These are phyloP conservation scores for Tetramorium bicarinatum DNA, from an alignment of 2,888 invertebrate genomes.

Conservation along the genomic window DNA sequence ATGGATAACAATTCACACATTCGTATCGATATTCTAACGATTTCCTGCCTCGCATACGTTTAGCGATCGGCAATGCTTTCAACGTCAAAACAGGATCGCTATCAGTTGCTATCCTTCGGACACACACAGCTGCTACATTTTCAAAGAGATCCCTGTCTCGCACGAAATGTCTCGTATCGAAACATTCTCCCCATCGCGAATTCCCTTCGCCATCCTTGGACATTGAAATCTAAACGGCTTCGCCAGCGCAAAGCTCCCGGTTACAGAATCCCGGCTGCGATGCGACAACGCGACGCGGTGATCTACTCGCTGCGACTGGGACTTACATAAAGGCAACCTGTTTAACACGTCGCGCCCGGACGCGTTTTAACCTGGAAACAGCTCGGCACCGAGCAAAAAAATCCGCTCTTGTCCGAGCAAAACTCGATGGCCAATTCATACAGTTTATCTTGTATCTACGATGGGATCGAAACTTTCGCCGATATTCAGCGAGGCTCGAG, in stretches of 20 bases:
- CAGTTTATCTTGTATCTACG: conserved; percentile 31
- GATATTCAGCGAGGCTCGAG: neutral
- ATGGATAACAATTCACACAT: neutral
- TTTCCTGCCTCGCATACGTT: neutral
- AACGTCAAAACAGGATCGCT: conserved; percentile 10
- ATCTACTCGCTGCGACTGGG: neutral
- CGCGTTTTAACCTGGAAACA: conserved; percentile 68
- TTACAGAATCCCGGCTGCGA: neutral
- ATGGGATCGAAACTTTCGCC: conserved; percentile 46
- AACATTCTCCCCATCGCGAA: neutral
- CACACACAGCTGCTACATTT: neutral
- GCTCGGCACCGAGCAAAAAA: conserved; percentile 58
- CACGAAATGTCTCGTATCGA: neutral
- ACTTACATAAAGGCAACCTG: conserved; percentile 76
- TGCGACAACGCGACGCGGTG: neutral
- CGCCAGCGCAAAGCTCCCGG: conserved; percentile 18
- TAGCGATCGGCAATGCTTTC: neutral
- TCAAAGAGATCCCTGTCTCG: neutral
- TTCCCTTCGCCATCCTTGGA: neutral
- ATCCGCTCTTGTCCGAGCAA: conserved; percentile 28
- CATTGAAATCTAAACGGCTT: neutral
- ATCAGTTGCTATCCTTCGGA: conserved; percentile 27
- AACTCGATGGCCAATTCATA: conserved; percentile 36
- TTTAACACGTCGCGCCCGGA: conserved; percentile 62
- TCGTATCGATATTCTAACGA: neutral